Evolutionary conservation across 35 echinoderm and acorn worm genomes (phyloP), one percentile per base, ranked within the genome.

Genomic region (Acanthaster planci): DNA sequence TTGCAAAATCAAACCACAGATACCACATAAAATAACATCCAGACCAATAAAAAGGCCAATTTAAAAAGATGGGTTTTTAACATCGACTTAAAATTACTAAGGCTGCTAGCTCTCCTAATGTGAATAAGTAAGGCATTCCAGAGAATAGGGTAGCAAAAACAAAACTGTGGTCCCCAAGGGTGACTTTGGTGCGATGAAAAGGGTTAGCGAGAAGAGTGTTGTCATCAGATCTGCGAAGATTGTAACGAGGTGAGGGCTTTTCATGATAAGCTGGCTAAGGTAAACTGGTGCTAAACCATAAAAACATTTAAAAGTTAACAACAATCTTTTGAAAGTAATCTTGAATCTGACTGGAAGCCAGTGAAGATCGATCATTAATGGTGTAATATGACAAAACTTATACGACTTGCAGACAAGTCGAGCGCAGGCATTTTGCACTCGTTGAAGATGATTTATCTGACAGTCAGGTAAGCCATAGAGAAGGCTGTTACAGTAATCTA

Each of bases 401-500:
- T 40, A 60, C 2, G 84, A 67, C 26, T 32, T 53, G 67, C 55
- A 80, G 42, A 76, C 60, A 35, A 85, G 36, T 85, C 57, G 0
- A 18, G 60, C 55, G 23, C 55, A 58, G 23, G 57, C 55, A 76
- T 85, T 85, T 39, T 85, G 52, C 19, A 88, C 57, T 38, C 53
- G 80, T 40, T 89, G 79, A 51, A 83, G 78, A 38, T 82, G 64
- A 36, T 60, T 57, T 17, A 89, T 83, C 36, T 72, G 23, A 21
- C 23, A 39, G 27, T 52, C 17, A 14, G 88, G 88, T 14, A 84
- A 18, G 18, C 88, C 58, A 53, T 90, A 84, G 1, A 90, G n/a
- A 60, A 30, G 78, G 29, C 88, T 90, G 64, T 90, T 90, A 54
- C 80, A 68, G 51, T 83, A 90, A 77, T 90, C 88, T 27, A 90